These are phyloP conservation scores for Aphelinus atriplicis DNA, from an alignment of 1,140 invertebrate species.

Conservation along the genomic window DNA sequence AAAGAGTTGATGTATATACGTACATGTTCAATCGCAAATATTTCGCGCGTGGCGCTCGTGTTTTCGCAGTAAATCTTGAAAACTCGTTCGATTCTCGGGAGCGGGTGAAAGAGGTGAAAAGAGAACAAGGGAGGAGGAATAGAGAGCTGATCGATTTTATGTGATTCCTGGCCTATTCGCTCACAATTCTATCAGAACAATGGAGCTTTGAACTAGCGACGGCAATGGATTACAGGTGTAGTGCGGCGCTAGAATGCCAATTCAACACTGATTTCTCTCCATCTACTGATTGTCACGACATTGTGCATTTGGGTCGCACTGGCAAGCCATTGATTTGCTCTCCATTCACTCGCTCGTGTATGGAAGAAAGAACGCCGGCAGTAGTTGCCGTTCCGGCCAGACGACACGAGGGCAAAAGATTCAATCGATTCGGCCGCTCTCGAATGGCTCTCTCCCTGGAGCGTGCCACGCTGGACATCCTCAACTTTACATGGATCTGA, in stretches of 20 bases:
- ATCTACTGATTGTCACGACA: neutral
- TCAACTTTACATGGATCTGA: too few relatives aligned
- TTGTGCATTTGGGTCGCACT: neutral
- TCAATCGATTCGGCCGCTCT: neutral
- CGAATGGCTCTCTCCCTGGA: too few relatives aligned
- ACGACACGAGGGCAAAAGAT: too few relatives aligned
- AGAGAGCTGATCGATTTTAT: conserved; percentile 12
- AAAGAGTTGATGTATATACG: too few relatives aligned
- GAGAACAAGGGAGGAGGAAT: neutral
- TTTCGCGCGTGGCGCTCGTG: too few relatives aligned
- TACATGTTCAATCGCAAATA: too few relatives aligned
- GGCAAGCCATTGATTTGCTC: conserved; percentile 4
- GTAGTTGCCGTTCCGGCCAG: too few relatives aligned
- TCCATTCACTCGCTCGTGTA: neutral
- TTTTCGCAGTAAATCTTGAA: too few relatives aligned
- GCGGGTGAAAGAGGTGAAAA: neutral
- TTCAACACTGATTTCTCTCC: conserved; percentile 1
- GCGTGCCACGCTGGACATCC: too few relatives aligned
- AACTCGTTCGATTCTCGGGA: too few relatives aligned
- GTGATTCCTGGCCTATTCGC: conserved; percentile 5
- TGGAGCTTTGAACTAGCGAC: neutral
- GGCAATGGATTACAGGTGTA: conserved; percentile 26
- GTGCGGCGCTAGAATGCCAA: neutral
- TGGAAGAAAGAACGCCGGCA: too few relatives aligned
- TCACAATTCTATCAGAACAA: conserved; percentile 1